These are phyloP conservation scores for Axinella damicornis DNA, from an alignment of 37 sponge, comb jelly and placozoan species.

Conservation along the genomic window DNA sequence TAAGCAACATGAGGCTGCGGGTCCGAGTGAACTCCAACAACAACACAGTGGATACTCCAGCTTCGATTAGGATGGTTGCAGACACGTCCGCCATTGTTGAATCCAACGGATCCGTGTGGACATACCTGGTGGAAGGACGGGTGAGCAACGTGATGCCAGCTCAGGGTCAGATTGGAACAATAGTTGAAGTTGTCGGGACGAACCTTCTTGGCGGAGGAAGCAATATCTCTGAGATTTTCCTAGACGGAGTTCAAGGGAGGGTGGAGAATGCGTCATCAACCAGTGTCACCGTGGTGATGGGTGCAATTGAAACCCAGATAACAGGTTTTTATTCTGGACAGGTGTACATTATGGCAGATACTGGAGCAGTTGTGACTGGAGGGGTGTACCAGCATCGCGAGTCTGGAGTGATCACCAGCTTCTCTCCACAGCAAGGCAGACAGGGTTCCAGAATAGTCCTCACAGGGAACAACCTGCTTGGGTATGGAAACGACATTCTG, in stretches of 20 bases:
- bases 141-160: slow-evolving; percentile 35
- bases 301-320: not conserved
- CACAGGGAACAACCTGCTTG: slow-evolving; percentile 60
- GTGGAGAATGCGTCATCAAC: slow-evolving; percentile 20
- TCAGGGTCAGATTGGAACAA: slow-evolving; percentile 70
- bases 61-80: slow-evolving; percentile 20
- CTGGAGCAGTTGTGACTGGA: slow-evolving; percentile 75
- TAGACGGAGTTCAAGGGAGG: slow-evolving; percentile 68
- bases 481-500: slow-evolving; percentile 29
- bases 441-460: slow-evolving; percentile 66
- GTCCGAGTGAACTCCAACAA: slow-evolving; percentile 33
- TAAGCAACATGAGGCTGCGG: slow-evolving; percentile 3
- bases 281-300: slow-evolving; percentile 34
- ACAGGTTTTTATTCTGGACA: slow-evolving; percentile 5
- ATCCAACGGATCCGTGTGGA: slow-evolving; percentile 54
- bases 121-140: slow-evolving; percentile 49
- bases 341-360: slow-evolving; percentile 64
- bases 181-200: slow-evolving; percentile 50
- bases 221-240: slow-evolving; percentile 15
- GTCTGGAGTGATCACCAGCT: slow-evolving; percentile 57
- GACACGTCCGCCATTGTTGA: slow-evolving; percentile 36
- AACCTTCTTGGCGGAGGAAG: slow-evolving; percentile 73
- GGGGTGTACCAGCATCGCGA: slow-evolving; percentile 44
- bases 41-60: slow-evolving; percentile 15
- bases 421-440: slow-evolving; percentile 65